phyloP scores from a whole-genome alignment of 2,113 vertebrate genomes.

The Phalacrocorax aristotelis region DNA sequence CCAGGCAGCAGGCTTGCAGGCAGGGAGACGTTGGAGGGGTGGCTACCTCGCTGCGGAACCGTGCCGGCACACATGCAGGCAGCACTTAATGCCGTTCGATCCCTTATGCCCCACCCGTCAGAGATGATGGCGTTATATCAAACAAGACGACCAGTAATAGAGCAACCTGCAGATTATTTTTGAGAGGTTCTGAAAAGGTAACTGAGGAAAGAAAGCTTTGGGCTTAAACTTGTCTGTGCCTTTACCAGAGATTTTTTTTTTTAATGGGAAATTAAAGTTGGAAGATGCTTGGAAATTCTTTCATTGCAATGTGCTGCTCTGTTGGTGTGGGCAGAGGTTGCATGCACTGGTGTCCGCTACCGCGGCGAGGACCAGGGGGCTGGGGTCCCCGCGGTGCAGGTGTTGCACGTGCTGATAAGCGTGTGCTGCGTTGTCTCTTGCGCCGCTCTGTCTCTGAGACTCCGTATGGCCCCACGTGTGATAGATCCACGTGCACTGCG shows the following conservation, averaged over 20 bases:
- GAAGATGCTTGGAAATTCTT: background rate
- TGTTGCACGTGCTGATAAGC: rapidly evolving
- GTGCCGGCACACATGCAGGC: background rate
- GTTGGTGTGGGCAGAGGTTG: background rate
- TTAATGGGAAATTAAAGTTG: background rate
- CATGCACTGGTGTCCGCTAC: background rate
- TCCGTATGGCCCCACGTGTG: rapidly evolving
- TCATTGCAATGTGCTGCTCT: background rate
- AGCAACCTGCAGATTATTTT: background rate
- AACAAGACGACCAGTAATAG: background rate
- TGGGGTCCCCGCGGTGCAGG: rapidly evolving
- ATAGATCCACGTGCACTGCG: rapidly evolving
- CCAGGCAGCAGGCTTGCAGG: background rate
- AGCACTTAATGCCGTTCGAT: background rate
- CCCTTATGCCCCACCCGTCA: background rate
- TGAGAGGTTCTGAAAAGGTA: background rate
- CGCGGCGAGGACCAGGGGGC: rapidly evolving
- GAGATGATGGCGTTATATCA: background rate
- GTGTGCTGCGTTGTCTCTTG: rapidly evolving
- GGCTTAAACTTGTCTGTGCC: background rate
- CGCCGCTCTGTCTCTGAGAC: background rate
- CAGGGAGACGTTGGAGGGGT: background rate
- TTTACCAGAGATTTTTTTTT: background rate
- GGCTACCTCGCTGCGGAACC: background rate
- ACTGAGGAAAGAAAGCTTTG: background rate